Evolutionary conservation across 1,140 invertebrate species (phyloP).

Genomic region (Gonioctena quinquepunctata): DNA sequence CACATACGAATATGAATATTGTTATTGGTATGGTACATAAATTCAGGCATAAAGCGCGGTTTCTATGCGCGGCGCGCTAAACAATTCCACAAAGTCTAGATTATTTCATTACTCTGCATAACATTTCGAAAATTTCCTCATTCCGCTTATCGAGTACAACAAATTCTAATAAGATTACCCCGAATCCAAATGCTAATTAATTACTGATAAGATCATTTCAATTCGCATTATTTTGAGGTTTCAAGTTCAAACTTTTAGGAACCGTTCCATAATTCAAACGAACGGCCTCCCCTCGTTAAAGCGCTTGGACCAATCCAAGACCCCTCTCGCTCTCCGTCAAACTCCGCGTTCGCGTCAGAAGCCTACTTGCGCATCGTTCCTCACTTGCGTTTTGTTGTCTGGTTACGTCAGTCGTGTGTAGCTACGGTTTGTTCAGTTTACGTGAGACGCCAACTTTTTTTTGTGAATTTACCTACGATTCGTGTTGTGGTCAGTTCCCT

Average conservation of each 20-base stretch:
- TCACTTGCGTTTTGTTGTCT: slow-evolving; percentile 4
- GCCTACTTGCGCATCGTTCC: background rate
- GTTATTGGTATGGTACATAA: no score
- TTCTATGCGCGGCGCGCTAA: background rate
- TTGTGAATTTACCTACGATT: background rate
- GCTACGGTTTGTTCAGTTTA: background rate
- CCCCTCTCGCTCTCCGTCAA: background rate
- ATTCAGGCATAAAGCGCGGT: no score
- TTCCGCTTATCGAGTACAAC: background rate
- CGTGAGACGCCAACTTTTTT: background rate
- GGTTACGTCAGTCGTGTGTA: slow-evolving; percentile 1
- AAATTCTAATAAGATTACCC: background rate
- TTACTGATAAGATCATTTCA: background rate
- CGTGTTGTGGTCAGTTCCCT: background rate
- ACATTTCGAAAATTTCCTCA: background rate
- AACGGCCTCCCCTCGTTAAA: slow-evolving; percentile 29
- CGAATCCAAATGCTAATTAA: background rate
- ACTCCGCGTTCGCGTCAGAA: background rate
- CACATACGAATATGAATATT: no score
- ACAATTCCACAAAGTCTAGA: background rate
- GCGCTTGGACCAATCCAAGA: slow-evolving; percentile 19
- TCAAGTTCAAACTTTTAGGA: slow-evolving; percentile 5
- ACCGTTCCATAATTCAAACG: background rate
- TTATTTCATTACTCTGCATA: background rate
- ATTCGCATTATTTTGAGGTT: background rate